phyloP scores from a whole-genome alignment of 2,113 vertebrate species.

The Erinaceus europaeus region DNA sequence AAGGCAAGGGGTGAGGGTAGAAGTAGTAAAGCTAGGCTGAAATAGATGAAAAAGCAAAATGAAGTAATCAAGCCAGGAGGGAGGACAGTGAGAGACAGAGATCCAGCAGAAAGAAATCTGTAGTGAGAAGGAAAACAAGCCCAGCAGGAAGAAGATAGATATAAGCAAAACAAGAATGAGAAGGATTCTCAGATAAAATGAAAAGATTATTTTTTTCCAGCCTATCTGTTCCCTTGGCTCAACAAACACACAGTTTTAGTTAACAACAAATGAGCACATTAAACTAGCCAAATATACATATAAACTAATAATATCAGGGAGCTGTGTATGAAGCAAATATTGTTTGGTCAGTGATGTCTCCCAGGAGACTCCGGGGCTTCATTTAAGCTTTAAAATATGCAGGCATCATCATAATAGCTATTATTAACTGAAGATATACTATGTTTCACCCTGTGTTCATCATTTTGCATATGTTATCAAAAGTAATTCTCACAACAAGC shows the following conservation, averaged over 20 bases:
- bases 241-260: slow-evolving; percentile 13
- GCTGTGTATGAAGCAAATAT: not conserved
- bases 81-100: not conserved
- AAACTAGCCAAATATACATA: not conserved
- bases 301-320: not conserved
- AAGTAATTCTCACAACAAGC: not conserved
- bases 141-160: slow-evolving; percentile 46
- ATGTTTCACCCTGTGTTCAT: not conserved
- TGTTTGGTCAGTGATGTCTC: not conserved
- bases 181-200: slow-evolving; percentile 42
- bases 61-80: not conserved
- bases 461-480: not conserved
- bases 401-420: not conserved
- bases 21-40: not conserved
- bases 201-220: slow-evolving; percentile 3
- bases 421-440: not conserved
- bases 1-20: not conserved
- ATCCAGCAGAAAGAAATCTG: not conserved
- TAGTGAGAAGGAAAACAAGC: slow-evolving; percentile 13
- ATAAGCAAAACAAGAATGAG: slow-evolving; percentile 38
- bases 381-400: slow-evolving; percentile 13
- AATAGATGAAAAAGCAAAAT: not conserved
- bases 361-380: not conserved
- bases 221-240: not conserved
- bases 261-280: slow-evolving; percentile 37